These are phyloP conservation scores for Xestobium rufovillosum DNA, from an alignment of 2,888 invertebrate species.

Conservation along the genomic window DNA sequence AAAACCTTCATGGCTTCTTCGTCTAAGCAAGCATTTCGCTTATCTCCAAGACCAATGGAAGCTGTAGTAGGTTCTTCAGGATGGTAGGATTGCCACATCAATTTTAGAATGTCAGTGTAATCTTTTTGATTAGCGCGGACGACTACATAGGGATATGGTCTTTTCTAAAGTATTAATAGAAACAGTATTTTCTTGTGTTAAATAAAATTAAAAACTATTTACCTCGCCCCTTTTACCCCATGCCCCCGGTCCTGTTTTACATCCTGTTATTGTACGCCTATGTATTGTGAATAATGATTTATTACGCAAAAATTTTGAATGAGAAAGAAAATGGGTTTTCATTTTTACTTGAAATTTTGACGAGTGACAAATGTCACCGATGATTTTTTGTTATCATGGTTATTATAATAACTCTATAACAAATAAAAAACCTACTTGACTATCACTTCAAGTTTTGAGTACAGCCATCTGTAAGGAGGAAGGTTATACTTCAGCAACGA, in stretches of 20 bases:
- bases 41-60: constrained; percentile 42
- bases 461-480: too few relatives aligned
- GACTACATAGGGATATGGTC: constrained; percentile 33
- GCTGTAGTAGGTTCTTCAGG: constrained; percentile 48
- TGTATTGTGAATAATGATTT: too few relatives aligned
- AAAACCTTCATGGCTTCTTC: constrained; percentile 41
- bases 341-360: constrained; percentile 9
- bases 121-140: constrained; percentile 43
- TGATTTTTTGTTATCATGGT: too few relatives aligned
- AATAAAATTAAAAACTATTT: too few relatives aligned
- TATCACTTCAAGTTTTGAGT: too few relatives aligned
- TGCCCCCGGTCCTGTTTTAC: too few relatives aligned
- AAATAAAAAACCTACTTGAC: too few relatives aligned
- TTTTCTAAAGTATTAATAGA: constrained; percentile 9
- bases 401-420: too few relatives aligned
- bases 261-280: too few relatives aligned
- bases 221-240: too few relatives aligned
- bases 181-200: too few relatives aligned
- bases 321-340: constrained; percentile 4
- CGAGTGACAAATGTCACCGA: background rate
- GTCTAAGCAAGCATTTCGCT: constrained; percentile 39
- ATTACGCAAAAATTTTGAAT: constrained; percentile 9
- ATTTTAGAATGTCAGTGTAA: constrained; percentile 42
- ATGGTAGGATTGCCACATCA: constrained; percentile 48
- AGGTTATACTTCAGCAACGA: too few relatives aligned